Percentiles rank a stretch among this genome's conserved stretches.
phyloP scores from a whole-genome alignment of 64 coral and sea anemone genomes.

The Montipora foliosa region DNA sequence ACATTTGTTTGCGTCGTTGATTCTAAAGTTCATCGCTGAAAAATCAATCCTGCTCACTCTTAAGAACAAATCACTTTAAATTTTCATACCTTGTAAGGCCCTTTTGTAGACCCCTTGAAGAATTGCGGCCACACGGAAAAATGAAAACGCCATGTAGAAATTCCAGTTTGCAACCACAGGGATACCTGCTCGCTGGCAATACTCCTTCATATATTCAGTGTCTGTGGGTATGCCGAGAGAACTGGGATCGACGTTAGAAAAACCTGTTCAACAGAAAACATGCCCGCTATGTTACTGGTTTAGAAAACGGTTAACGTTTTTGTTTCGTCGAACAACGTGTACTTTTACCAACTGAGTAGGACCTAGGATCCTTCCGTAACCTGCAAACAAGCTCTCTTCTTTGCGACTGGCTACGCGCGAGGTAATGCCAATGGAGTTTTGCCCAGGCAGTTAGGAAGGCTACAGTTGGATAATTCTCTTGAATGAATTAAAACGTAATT shows the following conservation, averaged over 20 bases:
- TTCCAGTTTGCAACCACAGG: constrained; percentile 84
- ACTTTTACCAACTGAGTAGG: too few species aligned
- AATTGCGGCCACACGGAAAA: constrained; percentile 96
- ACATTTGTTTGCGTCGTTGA: too few species aligned
- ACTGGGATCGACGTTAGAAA: constrained; percentile 54
- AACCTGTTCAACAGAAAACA: constrained; percentile 36
- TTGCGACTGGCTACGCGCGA: too few species aligned
- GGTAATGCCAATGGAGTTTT: too few species aligned
- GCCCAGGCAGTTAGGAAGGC: too few species aligned
- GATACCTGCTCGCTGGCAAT: constrained; percentile 81
- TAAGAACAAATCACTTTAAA: neutral
- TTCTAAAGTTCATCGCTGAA: too few species aligned
- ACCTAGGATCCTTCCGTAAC: too few species aligned
- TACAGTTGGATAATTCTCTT: too few species aligned
- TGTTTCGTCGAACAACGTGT: too few species aligned
- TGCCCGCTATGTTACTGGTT: neutral
- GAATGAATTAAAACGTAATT: too few species aligned
- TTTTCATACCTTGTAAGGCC: constrained; percentile 76
- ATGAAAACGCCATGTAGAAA: constrained; percentile 97
- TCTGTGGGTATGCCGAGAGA: constrained; percentile 86
- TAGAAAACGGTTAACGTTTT: neutral
- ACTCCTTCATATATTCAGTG: constrained; percentile 86
- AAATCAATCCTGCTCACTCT: neutral
- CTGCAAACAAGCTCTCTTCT: too few species aligned
- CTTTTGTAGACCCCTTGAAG: constrained; percentile 98